These are phyloP conservation scores for Vanessa atalanta DNA, from an alignment of 1,140 invertebrate species.

Conservation along the genomic window DNA sequence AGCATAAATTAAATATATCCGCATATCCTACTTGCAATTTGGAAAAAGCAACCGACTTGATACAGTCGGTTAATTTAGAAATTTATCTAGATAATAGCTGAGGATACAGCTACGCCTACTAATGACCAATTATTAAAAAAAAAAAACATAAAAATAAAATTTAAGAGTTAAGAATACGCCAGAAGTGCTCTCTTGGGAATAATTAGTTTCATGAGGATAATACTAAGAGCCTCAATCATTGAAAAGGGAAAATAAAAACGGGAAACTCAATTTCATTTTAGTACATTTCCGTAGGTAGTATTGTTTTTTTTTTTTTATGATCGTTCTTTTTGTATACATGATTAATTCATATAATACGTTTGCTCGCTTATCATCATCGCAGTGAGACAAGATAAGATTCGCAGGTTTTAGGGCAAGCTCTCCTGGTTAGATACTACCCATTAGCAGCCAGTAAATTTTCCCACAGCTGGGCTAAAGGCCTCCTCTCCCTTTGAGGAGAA, in stretches of 20 bases:
- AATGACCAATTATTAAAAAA: slow-evolving; percentile 11
- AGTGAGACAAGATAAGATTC: no score
- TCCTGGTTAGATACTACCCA: no score
- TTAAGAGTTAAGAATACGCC: slow-evolving; percentile 1
- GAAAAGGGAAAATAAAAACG: slow-evolving; percentile 1
- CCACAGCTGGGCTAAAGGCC: no score
- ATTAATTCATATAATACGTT: no score
- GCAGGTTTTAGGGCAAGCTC: no score
- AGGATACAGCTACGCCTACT: slow-evolving; percentile 4
- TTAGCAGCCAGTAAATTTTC: no score
- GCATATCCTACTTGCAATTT: not conserved
- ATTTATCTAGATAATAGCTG: slow-evolving; percentile 3
- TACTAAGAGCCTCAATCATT: slow-evolving; percentile 3
- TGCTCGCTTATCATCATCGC: no score
- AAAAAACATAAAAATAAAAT: not conserved
- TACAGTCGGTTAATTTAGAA: not conserved
- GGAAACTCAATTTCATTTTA: slow-evolving; percentile 2
- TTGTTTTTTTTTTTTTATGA: not conserved
- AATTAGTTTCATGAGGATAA: slow-evolving; percentile 10
- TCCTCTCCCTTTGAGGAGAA: no score
- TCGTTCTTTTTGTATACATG: no score
- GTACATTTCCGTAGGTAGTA: not conserved
- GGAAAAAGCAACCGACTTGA: not conserved
- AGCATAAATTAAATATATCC: not conserved
- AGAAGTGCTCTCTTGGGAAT: not conserved